Evolutionary conservation across 2,797 vertebrate species (phyloP).

Genomic region (Cuculus canorus): DNA sequence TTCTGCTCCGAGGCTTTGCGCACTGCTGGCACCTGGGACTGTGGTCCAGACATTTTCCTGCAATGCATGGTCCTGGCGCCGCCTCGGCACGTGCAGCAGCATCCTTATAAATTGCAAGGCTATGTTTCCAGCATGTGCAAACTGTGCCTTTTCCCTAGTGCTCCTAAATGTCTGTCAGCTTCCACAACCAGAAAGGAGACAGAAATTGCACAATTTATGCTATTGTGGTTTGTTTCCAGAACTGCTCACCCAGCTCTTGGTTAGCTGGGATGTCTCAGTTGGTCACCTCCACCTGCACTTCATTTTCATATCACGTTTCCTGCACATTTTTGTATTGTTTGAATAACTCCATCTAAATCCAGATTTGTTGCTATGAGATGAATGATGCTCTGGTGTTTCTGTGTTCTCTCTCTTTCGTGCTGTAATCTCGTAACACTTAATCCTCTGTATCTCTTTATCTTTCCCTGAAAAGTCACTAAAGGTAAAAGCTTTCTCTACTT

Average conservation of each 20-base stretch:
- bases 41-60: background rate
- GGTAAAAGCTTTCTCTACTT: background rate
- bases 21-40: background rate
- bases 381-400: background rate
- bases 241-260: fast-evolving
- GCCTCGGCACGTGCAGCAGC: background rate
- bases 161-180: background rate
- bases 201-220: background rate
- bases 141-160: background rate
- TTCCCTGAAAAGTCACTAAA: constrained; percentile 6
- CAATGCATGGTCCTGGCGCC: fast-evolving
- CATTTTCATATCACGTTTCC: background rate
- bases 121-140: background rate
- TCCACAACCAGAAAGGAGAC: background rate
- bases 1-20: background rate
- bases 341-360: constrained; percentile 4
- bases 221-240: background rate
- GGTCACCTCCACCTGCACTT: background rate
- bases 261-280: background rate
- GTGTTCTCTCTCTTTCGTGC: background rate
- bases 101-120: background rate
- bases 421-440: constrained; percentile 12
- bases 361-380: constrained; percentile 50
- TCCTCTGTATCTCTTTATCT: constrained; percentile 6
- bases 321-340: background rate